Evolutionary conservation across 1,140 invertebrate species (phyloP).

Genomic region (Helicoverpa zea): DNA sequence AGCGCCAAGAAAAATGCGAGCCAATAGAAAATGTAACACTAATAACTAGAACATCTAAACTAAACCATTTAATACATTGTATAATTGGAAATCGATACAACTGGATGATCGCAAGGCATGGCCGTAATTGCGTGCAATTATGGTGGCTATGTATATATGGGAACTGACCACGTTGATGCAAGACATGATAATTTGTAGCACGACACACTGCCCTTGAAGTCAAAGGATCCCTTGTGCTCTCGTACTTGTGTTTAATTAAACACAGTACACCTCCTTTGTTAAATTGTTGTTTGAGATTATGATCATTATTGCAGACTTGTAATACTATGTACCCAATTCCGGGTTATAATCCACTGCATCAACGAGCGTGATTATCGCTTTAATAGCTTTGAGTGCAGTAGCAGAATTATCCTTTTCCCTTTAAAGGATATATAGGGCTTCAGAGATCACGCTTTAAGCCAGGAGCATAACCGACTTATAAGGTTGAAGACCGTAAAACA

Average conservation of each 20-base stretch:
- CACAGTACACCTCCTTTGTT: not conserved
- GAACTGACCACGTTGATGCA: conserved; percentile 30
- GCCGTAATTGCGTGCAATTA: conserved; percentile 28
- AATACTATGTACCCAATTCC: too few species aligned
- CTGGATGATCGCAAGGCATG: conserved; percentile 25
- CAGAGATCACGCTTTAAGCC: conserved; percentile 3
- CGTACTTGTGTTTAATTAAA: conserved; percentile 20
- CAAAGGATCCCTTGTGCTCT: conserved; percentile 41
- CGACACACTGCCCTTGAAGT: conserved; percentile 39
- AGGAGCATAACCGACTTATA: conserved; percentile 24
- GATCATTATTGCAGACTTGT: not conserved
- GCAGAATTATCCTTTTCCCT: conserved; percentile 23
- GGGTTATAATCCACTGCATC: too few species aligned
- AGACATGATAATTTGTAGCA: conserved; percentile 48
- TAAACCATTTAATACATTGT: conserved; percentile 30
- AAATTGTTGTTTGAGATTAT: not conserved
- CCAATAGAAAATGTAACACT: conserved; percentile 8
- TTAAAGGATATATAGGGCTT: conserved; percentile 34
- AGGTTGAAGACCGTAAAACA: conserved; percentile 32
- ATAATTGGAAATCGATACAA: conserved; percentile 46
- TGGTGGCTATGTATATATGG: conserved; percentile 2
- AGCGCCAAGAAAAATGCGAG: conserved; percentile 21
- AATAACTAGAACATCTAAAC: conserved; percentile 24
- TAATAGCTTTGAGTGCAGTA: not conserved
- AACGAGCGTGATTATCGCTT: too few species aligned